Evolutionary conservation across 2,888 invertebrate species (phyloP).

Genomic region (Drosophila parthenogenetica): DNA sequence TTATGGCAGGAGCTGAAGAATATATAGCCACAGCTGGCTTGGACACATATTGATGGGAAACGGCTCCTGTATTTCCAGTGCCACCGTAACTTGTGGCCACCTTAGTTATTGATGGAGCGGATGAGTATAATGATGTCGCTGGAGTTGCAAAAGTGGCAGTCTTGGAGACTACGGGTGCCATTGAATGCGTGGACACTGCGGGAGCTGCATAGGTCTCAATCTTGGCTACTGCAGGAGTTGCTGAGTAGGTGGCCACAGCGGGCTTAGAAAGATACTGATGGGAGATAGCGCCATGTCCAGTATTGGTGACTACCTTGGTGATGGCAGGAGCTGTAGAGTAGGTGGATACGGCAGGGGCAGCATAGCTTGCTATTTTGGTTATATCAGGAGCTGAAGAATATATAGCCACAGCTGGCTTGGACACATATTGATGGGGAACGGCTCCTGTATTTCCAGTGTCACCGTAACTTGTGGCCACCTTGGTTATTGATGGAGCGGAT

Average conservation of each 20-base stretch:
- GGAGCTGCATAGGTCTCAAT: conserved; percentile 12
- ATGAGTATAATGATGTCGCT: conserved; percentile 36
- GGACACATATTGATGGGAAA: conserved; percentile 61
- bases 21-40: conserved; percentile 40
- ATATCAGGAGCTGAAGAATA: conserved; percentile 46
- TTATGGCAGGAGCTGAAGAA: conserved; percentile 43
- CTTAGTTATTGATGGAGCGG: conserved; percentile 50
- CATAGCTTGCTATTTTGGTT: conserved; percentile 53
- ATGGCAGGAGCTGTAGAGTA: conserved; percentile 41
- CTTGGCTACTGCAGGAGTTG: conserved; percentile 45
- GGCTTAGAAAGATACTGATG: conserved; percentile 63
- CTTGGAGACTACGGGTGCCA: conserved; percentile 48
- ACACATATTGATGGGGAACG: conserved; percentile 70
- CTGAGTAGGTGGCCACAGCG: conserved; percentile 39
- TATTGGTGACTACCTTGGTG: conserved; percentile 43
- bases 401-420: conserved; percentile 51
- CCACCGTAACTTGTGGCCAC: not conserved
- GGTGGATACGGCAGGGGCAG: conserved; percentile 49
- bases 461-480: conserved; percentile 14
- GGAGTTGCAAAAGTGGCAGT: conserved; percentile 40
- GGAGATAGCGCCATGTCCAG: conserved; percentile 60
- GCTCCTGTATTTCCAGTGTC: conserved; percentile 39
- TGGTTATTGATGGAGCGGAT: not conserved
- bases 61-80: conserved; percentile 14
- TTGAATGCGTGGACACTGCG: conserved; percentile 11